A percentile compares a stretch with the other conserved stretches of the same genome.
These are phyloP conservation scores for Porites australiensis DNA, from an alignment of 64 coral and sea anemone genomes.

Conservation along the genomic window DNA sequence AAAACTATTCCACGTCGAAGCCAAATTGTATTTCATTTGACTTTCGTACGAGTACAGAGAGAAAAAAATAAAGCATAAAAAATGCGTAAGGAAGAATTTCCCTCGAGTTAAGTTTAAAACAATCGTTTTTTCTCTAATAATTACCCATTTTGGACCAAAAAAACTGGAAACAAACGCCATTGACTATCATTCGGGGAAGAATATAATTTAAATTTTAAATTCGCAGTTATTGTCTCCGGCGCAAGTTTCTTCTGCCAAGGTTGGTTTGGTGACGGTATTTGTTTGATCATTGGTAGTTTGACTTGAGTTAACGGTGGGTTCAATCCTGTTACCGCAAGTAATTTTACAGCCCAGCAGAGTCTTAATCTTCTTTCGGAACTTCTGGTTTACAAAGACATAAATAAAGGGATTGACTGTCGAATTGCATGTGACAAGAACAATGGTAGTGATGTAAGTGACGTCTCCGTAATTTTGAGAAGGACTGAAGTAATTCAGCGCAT, in stretches of 20 bases:
- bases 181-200: too few relatives aligned
- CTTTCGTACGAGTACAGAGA: too few relatives aligned
- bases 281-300: background rate
- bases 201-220: background rate
- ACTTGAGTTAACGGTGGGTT: background rate
- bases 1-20: too few relatives aligned
- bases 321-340: background rate
- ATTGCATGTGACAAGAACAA: conserved; percentile 44
- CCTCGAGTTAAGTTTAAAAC: too few relatives aligned
- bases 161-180: too few relatives aligned
- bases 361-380: conserved; percentile 8
- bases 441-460: conserved; percentile 19
- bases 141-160: too few relatives aligned
- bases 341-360: background rate
- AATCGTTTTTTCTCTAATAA: too few relatives aligned
- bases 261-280: background rate
- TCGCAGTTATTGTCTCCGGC: background rate
- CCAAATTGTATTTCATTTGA: too few relatives aligned
- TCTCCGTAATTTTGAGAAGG: conserved; percentile 17
- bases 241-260: background rate
- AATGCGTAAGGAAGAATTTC: too few relatives aligned
- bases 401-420: conserved; percentile 33
- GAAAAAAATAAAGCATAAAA: too few relatives aligned
- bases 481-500: conserved; percentile 34
- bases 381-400: conserved; percentile 14